Evolutionary conservation across 2,888 invertebrate species (phyloP).

Genomic region (Proisotoma minuta): DNA sequence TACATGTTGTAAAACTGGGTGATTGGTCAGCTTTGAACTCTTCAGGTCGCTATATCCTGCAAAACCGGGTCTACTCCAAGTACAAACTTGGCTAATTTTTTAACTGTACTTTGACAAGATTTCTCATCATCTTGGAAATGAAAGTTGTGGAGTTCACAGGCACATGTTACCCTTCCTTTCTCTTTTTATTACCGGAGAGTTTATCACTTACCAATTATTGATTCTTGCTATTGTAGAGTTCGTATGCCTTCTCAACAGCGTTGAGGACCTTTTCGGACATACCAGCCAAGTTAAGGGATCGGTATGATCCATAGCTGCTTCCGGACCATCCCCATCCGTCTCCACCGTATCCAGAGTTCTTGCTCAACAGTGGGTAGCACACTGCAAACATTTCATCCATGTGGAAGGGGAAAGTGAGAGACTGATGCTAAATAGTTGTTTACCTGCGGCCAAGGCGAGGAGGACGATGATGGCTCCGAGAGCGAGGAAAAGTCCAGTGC

Average conservation of each 20-base stretch:
- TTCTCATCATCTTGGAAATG: neutral
- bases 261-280: conserved; percentile 46
- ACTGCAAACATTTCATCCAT: too few relatives aligned
- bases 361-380: conserved; percentile 47
- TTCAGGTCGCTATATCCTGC: conserved; percentile 46
- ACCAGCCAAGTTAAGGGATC: conserved; percentile 47
- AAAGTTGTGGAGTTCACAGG: neutral
- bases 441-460: conserved; percentile 47
- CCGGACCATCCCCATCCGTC: conserved; percentile 42
- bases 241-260: conserved; percentile 46
- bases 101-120: conserved; percentile 29
- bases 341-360: conserved; percentile 46
- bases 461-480: conserved; percentile 48
- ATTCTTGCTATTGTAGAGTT: conserved; percentile 46
- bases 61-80: conserved; percentile 47
- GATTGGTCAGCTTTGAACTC: conserved; percentile 47
- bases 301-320: conserved; percentile 46
- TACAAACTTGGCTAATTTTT: conserved; percentile 34
- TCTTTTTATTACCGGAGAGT: neutral
- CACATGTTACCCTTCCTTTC: neutral
- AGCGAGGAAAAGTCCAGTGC: conserved; percentile 47
- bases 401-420: neutral
- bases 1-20: conserved; percentile 44
- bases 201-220: conserved; percentile 44
- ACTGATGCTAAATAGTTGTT: neutral